Percentiles rank a stretch among this genome's conserved stretches.
These are phyloP conservation scores for Scaptomyza parva DNA, from an alignment of 2,888 invertebrate genomes.

Conservation along the genomic window DNA sequence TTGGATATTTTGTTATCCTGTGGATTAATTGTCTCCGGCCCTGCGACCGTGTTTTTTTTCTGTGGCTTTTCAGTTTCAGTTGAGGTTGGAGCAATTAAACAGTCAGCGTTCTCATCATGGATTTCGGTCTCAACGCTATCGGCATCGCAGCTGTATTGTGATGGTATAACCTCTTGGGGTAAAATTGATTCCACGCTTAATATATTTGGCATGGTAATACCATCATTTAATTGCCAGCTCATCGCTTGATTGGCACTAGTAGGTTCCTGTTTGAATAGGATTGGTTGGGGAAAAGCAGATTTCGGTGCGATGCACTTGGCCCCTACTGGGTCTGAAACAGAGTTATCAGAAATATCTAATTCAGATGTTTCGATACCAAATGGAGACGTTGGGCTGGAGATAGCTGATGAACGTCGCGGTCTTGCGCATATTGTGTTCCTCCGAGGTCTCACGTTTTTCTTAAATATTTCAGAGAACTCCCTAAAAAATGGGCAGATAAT, in stretches of 20 bases:
- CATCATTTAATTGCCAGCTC: not conserved
- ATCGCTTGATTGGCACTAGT: too few relatives aligned
- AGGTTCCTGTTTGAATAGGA: not conserved
- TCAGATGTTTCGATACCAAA: not conserved
- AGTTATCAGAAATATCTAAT: not conserved
- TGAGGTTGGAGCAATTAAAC: not conserved
- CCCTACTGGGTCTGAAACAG: not conserved
- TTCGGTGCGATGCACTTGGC: not conserved
- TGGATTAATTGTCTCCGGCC: not conserved
- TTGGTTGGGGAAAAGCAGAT: not conserved
- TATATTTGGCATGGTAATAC: not conserved
- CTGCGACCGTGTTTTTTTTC: not conserved
- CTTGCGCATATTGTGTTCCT: not conserved
- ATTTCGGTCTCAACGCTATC: not conserved
- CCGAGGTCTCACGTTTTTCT: not conserved
- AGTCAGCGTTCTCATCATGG: not conserved
- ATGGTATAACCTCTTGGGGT: not conserved
- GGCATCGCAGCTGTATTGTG: not conserved
- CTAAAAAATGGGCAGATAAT: slow-evolving; percentile 12
- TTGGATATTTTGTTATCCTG: not conserved
- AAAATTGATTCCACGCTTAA: not conserved
- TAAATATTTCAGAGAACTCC: slow-evolving; percentile 6
- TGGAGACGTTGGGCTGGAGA: too few relatives aligned
- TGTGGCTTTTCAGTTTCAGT: not conserved
- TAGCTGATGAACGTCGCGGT: not conserved